Base-by-base conservation (phyloP, 2,113 vertebrate genomes). In the Neolamprologus devosi region DNA sequence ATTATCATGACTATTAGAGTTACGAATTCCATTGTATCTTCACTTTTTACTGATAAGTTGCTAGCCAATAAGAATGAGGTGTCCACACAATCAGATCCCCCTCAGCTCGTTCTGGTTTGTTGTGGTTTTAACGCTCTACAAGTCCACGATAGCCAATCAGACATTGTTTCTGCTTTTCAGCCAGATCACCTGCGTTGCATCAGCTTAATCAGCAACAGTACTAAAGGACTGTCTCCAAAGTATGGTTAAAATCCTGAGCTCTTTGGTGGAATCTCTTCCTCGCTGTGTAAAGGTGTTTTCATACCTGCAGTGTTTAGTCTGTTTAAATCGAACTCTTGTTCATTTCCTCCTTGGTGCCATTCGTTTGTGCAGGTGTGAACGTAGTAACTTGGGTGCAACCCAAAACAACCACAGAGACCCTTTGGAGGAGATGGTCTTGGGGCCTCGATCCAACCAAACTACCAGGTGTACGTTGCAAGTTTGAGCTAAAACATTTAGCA, bases 401-500 rank as follows among this genome's bases (percentile, higher is more conserved):
- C 26, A 30, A 58, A 58, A 58, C 57, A 33, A 60, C 16, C 28
- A 33, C 28, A 63, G 28, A 33, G 58, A 11, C 16, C 58, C 17
- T 12, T 2, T 35, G 30, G 58, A 35, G 4, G 17, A 63, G 4
- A 35, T 63, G 58, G 58, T 35, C 58, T 35, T 35, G 4, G 30
- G 30, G 16, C 6, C 28, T 63, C 17, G 6, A 11, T n/a, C 58
- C 30, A 35, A 63, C 17, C 30, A 33, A 35, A 35, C 30, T 12
- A 35, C 6, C 58, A n/a, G 58, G 30, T 63, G 58, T 63, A 35
- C 0, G 2, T 35, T 63, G 6, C 58, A 63, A 35, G 58, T 12
- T 63, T 63, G 30, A 35, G 58, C 0, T 63, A 35, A 63, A 19
- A 1, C 0, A 30, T 2, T 58, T 60, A 60, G 1, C 57, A 9